These are phyloP conservation scores for Paedocypris sp. DNA, from an alignment of 2,113 vertebrate genomes.

Conservation along the genomic window DNA sequence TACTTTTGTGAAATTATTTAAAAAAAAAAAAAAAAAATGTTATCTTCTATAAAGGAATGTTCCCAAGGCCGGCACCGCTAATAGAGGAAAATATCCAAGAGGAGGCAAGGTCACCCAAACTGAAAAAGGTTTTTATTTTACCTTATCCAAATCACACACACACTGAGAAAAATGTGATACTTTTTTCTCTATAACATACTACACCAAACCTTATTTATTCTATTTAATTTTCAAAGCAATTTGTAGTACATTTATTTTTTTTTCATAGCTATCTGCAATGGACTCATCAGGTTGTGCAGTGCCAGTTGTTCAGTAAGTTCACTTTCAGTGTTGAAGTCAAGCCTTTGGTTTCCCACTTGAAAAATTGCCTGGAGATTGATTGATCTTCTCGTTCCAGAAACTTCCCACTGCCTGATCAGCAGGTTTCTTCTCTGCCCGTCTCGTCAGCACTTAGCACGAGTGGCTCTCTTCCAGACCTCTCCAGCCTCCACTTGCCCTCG, in stretches of 20 bases:
- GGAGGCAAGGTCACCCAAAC: slow-evolving; percentile 58
- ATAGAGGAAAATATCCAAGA: slow-evolving; percentile 62
- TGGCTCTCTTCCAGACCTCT: slow-evolving; percentile 69
- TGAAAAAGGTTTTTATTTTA: slow-evolving; percentile 56
- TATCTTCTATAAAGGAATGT: slow-evolving; percentile 35
- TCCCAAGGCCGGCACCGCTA: slow-evolving; percentile 63
- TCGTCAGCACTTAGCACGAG: slow-evolving; percentile 60
- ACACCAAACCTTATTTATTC: background rate
- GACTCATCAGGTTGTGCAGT: slow-evolving; percentile 62
- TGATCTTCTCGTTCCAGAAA: slow-evolving; percentile 37
- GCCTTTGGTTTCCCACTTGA: background rate
- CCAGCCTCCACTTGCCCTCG: slow-evolving; percentile 68
- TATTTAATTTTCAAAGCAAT: too few relatives aligned
- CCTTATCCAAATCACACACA: too few relatives aligned
- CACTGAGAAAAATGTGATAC: too few relatives aligned
- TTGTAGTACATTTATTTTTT: too few relatives aligned
- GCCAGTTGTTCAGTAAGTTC: slow-evolving; percentile 68
- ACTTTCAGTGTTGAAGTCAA: background rate
- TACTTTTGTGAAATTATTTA: too few relatives aligned
- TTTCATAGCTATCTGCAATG: slow-evolving; percentile 39
- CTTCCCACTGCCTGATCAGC: slow-evolving; percentile 60
- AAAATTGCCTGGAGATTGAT: background rate
- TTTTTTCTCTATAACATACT: background rate
- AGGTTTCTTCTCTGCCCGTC: slow-evolving; percentile 47
- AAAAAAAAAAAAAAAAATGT: background rate